A percentile compares a stretch with the other conserved stretches of the same genome.
Evolutionary conservation across 2,888 invertebrate species (phyloP).

Genomic region (Chrysodeixis includens): DNA sequence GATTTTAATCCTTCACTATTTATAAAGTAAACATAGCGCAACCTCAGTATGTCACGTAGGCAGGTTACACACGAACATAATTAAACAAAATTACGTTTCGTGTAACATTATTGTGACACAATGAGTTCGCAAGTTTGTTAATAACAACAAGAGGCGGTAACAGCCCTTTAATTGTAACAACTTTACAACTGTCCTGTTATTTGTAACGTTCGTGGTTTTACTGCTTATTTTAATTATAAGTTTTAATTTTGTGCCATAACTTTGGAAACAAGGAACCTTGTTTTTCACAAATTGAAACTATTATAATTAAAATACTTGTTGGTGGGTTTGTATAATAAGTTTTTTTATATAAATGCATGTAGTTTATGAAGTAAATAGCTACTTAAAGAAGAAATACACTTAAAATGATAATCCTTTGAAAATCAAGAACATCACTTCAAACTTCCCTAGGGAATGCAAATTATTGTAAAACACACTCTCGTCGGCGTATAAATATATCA

Average conservation of each 20-base stretch:
- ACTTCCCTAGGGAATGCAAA: background rate
- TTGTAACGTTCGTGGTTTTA: background rate
- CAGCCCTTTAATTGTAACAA: conserved; percentile 19
- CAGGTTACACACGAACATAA: conserved; percentile 18
- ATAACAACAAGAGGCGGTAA: conserved; percentile 12
- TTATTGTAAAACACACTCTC: background rate
- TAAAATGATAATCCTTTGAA: background rate
- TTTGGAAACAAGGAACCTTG: background rate
- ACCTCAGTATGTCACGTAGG: conserved; percentile 13
- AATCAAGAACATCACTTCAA: background rate
- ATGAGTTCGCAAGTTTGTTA: conserved; percentile 28
- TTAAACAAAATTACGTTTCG: conserved; percentile 14
- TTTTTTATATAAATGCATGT: too few relatives aligned
- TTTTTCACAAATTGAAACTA: too few relatives aligned
- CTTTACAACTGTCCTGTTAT: conserved; percentile 1
- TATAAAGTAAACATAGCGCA: background rate
- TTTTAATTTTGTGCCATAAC: background rate
- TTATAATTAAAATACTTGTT: too few relatives aligned
- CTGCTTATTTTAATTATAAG: background rate
- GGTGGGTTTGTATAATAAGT: too few relatives aligned
- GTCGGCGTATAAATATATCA: background rate
- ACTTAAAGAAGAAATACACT: too few relatives aligned
- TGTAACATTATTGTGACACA: conserved; percentile 25
- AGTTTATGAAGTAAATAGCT: too few relatives aligned
- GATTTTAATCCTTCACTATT: too few relatives aligned